Evolutionary conservation across 1,140 invertebrate genomes (phyloP), one percentile per base, ranked within the genome.

Genomic region (Capitella teleta): DNA sequence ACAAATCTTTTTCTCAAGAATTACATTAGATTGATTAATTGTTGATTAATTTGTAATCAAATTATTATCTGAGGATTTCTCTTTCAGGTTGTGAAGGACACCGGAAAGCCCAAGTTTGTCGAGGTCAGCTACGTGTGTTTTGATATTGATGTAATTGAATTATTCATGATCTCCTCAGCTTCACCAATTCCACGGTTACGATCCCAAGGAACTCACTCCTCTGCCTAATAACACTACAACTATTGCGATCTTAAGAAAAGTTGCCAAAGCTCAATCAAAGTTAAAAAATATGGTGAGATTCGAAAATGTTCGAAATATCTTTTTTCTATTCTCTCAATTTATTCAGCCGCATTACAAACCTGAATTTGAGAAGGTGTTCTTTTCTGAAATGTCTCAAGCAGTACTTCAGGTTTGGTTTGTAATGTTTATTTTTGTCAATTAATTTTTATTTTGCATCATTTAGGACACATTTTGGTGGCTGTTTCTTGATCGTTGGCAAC

Each of bases 381-480:
- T 57, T 41, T 67, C 61, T 26, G 51, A 57, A 42, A 58, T 61
- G 54, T 66, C 66, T 19, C 55, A 67, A 57, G 63, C 63, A 34
- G 59, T 69, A 10, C 57, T 64, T 19, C 57, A 56, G 52, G 66
- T 68, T 57, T 45, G 53, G 52, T 6, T 12, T 6, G 16, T n/a
- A 44, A 34, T 34, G 16, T 12, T 34, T 34, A 10, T 19, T 40
- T 18, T 40, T 40, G 25, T 40, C 1, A 34, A 10, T 34, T 12
- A 10, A 34, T 10, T 34, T 10, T 10, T 34, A 34, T 34, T 34
- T 34, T 10, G 16, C 16, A 34, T 34, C 10, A 16, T 34, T 12
- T 34, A 70, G 68, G 68, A 71, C 47, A 61, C 61, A 36, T 71
- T 68, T 46, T 71, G 68, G 68, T 69, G 62, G 42, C 43, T 64